Percentiles rank a stretch among this genome's conserved stretches.
Conservation (phyloP, 2,113 vertebrate genomes). For the Oxygymnocypris stewartii region DNA sequence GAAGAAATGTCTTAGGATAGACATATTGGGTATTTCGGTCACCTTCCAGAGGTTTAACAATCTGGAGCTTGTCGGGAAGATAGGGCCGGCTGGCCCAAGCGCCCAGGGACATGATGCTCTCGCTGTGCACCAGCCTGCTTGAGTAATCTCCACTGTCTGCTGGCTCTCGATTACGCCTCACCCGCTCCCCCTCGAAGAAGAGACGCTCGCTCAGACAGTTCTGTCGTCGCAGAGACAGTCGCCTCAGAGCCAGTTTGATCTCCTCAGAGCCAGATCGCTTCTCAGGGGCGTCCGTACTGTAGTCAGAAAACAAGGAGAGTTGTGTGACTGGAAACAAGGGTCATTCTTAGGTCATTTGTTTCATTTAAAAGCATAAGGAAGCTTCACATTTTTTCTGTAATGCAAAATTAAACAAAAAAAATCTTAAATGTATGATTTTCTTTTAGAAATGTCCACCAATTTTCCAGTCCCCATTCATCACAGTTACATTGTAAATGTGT, state of each 20-base stretch:
- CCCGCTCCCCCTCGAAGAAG: slow-evolving; percentile 94
- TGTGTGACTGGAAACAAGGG: background rate
- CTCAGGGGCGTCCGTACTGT: slow-evolving; percentile 68
- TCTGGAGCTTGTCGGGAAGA: slow-evolving; percentile 98
- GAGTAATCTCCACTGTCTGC: slow-evolving; percentile 77
- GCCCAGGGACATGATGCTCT: slow-evolving; percentile 97
- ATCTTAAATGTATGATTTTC: background rate
- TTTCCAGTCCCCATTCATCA: background rate
- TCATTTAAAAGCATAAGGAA: too few relatives aligned
- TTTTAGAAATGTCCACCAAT: background rate
- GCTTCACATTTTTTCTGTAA: background rate
- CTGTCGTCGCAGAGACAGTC: slow-evolving; percentile 90
- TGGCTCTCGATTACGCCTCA: slow-evolving; percentile 80
- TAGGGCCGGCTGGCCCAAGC: slow-evolving; percentile 90
- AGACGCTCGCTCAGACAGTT: slow-evolving; percentile 92
- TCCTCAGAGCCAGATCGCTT: slow-evolving; percentile 88
- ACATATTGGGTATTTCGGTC: slow-evolving; percentile 71
- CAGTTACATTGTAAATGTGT: background rate
- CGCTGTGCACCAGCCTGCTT: slow-evolving; percentile 83
- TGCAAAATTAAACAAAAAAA: too few relatives aligned
- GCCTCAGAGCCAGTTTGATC: slow-evolving; percentile 87
- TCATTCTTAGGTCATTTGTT: too few relatives aligned
- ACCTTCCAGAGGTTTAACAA: slow-evolving; percentile 99
- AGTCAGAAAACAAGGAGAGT: slow-evolving; percentile 23
- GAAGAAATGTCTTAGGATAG: slow-evolving; percentile 64